Evolutionary conservation across 2,888 invertebrate genomes (phyloP), one percentile per base, ranked within the genome.

Genomic region (Cyaniris semiargus): DNA sequence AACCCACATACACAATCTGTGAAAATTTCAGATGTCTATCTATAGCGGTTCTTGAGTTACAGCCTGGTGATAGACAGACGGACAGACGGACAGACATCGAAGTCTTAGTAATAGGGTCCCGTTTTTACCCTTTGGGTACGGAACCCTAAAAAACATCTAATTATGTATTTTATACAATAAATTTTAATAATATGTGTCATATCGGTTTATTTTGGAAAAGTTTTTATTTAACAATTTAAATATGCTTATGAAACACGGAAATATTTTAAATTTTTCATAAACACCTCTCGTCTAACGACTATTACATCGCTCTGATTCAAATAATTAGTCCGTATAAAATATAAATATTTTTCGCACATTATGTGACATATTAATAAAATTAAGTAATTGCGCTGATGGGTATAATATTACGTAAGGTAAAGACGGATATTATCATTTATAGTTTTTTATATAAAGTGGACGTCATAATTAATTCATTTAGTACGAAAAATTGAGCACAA

Each of bases 391-490:
- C 72, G 23, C 72, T 72, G 72, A 72, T 72, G 48, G 72, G 38
- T 72, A 44, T 18, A 3, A 38, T 44, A 15, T 27, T 74, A 44
- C 3, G 13, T 44, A 48, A 74, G 27, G 6, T 48, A 74, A 53
- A 21, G 74, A 74, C 74, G 74, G 74, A 74, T 53, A 74, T 44
- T 44, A 44, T 72, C 44, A 18, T 53, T 53, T 72, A 72, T 53
- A 48, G 13, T 48, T 53, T 53, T 48, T 48, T 53, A 53, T 74
- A 27, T 13, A 74, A 74, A 74, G 74, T 74, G 74, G 74, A 74
- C 74, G 74, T 74, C 23, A 48, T 72, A 48, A 74, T 74, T 71
- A 48, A 74, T 74, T 74, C 23, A 74, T 74, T 74, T 27, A 74
- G 53, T 74, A 74, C 21, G 48, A 53, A 53, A 74, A 74, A 53